Percentiles rank a stretch among this genome's conserved stretches.
Conservation (phyloP, 2,113 vertebrate species). For the Engraulis encrasicolus region DNA sequence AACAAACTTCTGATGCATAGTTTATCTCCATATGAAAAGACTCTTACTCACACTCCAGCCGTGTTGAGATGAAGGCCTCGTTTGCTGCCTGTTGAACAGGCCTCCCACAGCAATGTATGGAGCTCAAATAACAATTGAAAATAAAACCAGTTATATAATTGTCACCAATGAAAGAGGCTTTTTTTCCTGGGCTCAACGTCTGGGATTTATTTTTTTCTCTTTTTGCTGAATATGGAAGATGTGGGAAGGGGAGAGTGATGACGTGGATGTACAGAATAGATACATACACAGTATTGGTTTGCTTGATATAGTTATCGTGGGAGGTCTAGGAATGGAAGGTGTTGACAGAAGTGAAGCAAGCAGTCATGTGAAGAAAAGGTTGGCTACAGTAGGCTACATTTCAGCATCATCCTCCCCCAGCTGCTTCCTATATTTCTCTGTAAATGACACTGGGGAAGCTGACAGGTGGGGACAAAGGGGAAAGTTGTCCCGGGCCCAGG, state of each 20-base stretch:
- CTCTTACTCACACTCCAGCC: slow-evolving; percentile 22
- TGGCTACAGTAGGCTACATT: too few species aligned
- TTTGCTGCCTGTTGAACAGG: slow-evolving; percentile 33
- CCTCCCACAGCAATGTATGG: slow-evolving; percentile 43
- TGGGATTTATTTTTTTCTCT: not conserved
- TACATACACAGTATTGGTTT: too few species aligned
- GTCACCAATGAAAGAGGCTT: not conserved
- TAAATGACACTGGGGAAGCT: not conserved
- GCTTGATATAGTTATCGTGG: too few species aligned
- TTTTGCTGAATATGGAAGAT: too few species aligned
- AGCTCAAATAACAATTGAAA: slow-evolving; percentile 24
- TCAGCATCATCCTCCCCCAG: not conserved
- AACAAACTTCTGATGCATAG: slow-evolving; percentile 26
- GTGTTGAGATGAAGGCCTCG: slow-evolving; percentile 34
- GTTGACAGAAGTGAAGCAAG: not conserved
- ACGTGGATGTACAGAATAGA: too few species aligned
- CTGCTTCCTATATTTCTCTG: not conserved
- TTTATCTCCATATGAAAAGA: slow-evolving; percentile 45
- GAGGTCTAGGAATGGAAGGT: not conserved
- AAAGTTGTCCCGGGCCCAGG: too few species aligned
- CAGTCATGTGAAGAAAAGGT: not conserved
- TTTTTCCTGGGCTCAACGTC: too few species aligned
- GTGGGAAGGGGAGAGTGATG: too few species aligned
- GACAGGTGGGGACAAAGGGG: too few species aligned
- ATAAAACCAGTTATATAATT: not conserved